A percentile compares a stretch with the other conserved stretches of the same genome.
phyloP scores from a whole-genome alignment of 2,797 vertebrate genomes.

The Pterois miles region DNA sequence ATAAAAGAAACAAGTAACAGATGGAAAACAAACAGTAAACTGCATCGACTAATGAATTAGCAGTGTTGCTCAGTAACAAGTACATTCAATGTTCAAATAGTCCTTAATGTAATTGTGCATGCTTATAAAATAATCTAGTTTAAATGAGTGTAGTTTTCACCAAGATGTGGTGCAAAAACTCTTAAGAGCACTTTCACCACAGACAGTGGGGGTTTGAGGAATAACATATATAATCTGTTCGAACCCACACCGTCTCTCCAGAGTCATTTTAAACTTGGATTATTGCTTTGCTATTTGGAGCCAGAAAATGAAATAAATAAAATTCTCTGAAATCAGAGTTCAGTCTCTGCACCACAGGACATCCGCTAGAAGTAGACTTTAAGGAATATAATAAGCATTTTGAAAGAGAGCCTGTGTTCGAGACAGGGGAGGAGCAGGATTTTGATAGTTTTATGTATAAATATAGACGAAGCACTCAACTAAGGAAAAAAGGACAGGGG shows the following conservation, averaged over 20 bases:
- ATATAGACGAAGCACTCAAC: background rate
- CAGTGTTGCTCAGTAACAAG: no score
- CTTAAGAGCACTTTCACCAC: background rate
- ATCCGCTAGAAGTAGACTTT: background rate
- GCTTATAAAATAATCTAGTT: background rate
- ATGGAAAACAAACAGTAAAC: background rate
- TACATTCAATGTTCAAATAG: background rate
- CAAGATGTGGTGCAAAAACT: background rate
- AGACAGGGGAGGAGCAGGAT: background rate
- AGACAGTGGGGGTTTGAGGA: background rate
- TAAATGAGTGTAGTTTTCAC: background rate
- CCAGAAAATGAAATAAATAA: background rate
- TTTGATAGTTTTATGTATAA: conserved; percentile 2
- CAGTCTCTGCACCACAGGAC: background rate
- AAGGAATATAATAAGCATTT: background rate
- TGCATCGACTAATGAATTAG: no score
- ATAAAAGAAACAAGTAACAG: no score
- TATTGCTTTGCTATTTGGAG: no score
- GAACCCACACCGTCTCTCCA: no score
- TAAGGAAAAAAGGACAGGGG: background rate
- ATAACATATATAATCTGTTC: background rate
- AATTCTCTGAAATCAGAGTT: background rate
- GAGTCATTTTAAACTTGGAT: no score
- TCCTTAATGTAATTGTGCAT: background rate
- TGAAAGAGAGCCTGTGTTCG: background rate